These are phyloP conservation scores for Bombus superbus DNA, from an alignment of 1,140 invertebrate genomes.

Conservation along the genomic window DNA sequence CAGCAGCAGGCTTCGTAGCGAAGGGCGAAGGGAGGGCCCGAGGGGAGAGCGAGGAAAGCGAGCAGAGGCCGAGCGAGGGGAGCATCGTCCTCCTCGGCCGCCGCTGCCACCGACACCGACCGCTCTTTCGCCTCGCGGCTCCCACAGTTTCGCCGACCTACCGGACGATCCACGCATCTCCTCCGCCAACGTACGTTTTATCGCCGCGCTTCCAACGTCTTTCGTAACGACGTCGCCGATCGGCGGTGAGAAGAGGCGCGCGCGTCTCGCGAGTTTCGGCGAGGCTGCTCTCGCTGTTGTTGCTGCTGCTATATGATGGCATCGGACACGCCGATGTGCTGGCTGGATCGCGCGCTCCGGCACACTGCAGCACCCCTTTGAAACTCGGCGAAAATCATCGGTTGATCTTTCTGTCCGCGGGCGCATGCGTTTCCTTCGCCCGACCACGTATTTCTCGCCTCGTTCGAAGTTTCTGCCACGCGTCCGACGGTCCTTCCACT, in stretches of 20 bases:
- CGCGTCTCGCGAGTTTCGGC: too few species aligned
- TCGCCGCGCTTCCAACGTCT: too few species aligned
- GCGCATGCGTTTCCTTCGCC: constrained; percentile 14
- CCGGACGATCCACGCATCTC: too few species aligned
- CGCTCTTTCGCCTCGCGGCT: background rate
- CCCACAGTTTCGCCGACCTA: background rate
- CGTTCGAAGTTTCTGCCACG: background rate
- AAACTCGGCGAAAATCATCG: constrained; percentile 37
- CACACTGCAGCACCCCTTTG: constrained; percentile 10
- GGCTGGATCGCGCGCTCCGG: background rate
- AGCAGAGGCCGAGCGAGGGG: constrained; percentile 52
- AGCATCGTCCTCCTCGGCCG: constrained; percentile 24
- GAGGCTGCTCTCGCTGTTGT: too few species aligned
- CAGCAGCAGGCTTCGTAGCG: constrained; percentile 23
- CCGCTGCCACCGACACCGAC: background rate
- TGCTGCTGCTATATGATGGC: too few species aligned
- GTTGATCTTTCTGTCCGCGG: background rate
- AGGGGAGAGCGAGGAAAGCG: constrained; percentile 28
- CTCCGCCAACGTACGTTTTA: too few species aligned
- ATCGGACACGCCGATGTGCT: background rate
- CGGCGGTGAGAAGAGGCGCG: too few species aligned
- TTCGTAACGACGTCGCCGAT: too few species aligned
- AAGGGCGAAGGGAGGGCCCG: constrained; percentile 19
- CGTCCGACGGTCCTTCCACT: background rate
- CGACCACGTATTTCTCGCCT: background rate